phyloP scores from a whole-genome alignment of 2,888 invertebrate genomes.

The Agonum fuliginosum region DNA sequence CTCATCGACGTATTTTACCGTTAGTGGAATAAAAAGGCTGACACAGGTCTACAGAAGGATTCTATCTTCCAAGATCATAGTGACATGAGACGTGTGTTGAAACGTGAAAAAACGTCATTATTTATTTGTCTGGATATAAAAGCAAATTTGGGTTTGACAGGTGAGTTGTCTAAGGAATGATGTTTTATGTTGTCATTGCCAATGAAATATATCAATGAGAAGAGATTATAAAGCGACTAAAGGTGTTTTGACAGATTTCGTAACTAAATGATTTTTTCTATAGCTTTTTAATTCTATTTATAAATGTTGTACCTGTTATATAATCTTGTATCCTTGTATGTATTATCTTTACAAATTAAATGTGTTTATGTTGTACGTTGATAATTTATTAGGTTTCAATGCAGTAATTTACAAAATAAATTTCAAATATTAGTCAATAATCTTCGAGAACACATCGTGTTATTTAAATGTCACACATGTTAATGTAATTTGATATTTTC shows the following conservation, averaged over 20 bases:
- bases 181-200: background rate
- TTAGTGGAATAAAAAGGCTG: conserved; percentile 6
- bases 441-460: background rate
- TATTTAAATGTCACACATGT: conserved; percentile 9
- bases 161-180: background rate
- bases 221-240: conserved; percentile 15
- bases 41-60: background rate
- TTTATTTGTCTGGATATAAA: conserved; percentile 23
- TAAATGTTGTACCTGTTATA: conserved; percentile 10
- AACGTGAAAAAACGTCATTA: conserved; percentile 15
- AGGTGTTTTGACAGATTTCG: conserved; percentile 42
- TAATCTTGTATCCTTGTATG: conserved; percentile 12
- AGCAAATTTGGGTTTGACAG: conserved; percentile 19
- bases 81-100: conserved; percentile 24
- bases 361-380: conserved; percentile 1
- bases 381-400: background rate
- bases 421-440: background rate
- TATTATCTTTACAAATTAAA: conserved; percentile 5
- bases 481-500: conserved; percentile 3
- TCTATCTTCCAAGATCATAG: background rate
- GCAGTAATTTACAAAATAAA: conserved; percentile 5
- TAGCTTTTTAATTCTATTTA: conserved; percentile 3
- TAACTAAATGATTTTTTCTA: conserved; percentile 8
- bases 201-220: conserved; percentile 33
- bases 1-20: conserved; percentile 30